Percentiles rank a stretch among this genome's conserved stretches.
Conservation (phyloP, 1,140 invertebrate species). For the Laupala kohalensis region DNA sequence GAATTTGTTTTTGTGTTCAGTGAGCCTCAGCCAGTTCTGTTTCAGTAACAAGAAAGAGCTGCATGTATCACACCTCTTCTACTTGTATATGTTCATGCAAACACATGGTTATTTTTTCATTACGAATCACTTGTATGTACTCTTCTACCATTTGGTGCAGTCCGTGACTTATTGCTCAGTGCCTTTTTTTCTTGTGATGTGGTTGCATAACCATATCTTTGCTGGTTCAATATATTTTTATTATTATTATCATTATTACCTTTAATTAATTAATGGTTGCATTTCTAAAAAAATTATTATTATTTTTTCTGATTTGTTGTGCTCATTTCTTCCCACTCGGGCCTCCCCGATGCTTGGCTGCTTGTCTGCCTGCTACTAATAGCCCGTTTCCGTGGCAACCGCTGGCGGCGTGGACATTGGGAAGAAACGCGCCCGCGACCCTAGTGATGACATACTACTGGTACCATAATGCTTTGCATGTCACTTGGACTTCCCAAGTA, state of each 20-base stretch:
- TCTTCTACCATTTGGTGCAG: constrained; percentile 15
- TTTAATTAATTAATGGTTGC: constrained; percentile 21
- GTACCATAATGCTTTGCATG: constrained; percentile 55
- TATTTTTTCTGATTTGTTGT: constrained; percentile 28
- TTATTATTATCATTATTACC: constrained; percentile 20
- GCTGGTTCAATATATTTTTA: constrained; percentile 19
- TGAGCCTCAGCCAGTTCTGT: constrained; percentile 11
- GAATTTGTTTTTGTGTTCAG: not conserved
- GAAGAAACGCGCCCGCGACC: constrained; percentile 75
- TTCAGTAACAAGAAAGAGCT: constrained; percentile 18
- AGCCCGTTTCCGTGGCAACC: constrained; percentile 36
- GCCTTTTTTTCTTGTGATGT: constrained; percentile 15
- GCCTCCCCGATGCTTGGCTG: constrained; percentile 27
- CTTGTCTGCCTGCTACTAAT: constrained; percentile 34
- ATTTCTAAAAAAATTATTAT: constrained; percentile 18
- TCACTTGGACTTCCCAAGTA: constrained; percentile 17
- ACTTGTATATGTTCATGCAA: constrained; percentile 12
- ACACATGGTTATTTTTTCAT: constrained; percentile 9
- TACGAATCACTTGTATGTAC: constrained; percentile 10
- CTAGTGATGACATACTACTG: constrained; percentile 78
- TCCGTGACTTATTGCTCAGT: constrained; percentile 11
- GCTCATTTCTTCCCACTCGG: constrained; percentile 25
- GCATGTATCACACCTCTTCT: constrained; percentile 16
- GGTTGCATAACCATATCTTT: constrained; percentile 17
- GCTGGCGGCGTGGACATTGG: constrained; percentile 53